Evolutionary conservation across 37 sponge, comb jelly and placozoan genomes (phyloP), one percentile per base, ranked within the genome.

Genomic region (Theonella swinhoei): DNA sequence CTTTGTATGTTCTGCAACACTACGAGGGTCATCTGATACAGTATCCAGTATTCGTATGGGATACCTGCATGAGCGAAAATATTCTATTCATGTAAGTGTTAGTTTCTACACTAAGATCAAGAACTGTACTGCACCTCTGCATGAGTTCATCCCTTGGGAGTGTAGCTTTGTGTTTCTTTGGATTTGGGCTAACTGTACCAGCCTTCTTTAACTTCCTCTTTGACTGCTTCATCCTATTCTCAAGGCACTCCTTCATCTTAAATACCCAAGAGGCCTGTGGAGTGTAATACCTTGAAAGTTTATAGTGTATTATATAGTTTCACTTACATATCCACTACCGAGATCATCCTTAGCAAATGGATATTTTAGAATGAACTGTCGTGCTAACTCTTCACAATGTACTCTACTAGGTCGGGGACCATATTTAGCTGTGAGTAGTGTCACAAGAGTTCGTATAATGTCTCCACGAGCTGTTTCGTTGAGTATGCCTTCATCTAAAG

Each of bases 221-320:
- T 8, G 32, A 39, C 3, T 54, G 1, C 41, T 85, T 85, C 19
- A 31, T 26, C 3, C 43, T 31, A 62, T 85, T 85, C 4, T 73
- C 23, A 14, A 75, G 31, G 58, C 79, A 23, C 68, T 78, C 86
- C 4, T 78, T 5, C 86, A 85, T 85, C 70, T 78, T 77, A 28
- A 58, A 63, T 14, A 39, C 39, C 86, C 86, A 85, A 22, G 86
- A 85, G 38, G 70, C 60, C 86, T 85, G 42, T 58, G n/a, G n/a
- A n/a, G n/a, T n/a, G n/a, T n/a, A n/a, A n/a, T n/a, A n/a, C n/a
- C n/a, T n/a, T n/a, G n/a, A n/a, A n/a, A n/a, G n/a, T n/a, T n/a
- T n/a, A n/a, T n/a, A n/a, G n/a, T n/a, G n/a, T n/a, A n/a, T n/a
- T 47, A 47, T 47, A 14, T 17, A 14, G 7, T 47, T 47, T 14